Percentiles rank a stretch among this genome's conserved stretches.
Evolutionary conservation across 2,888 invertebrate genomes (phyloP).

Genomic region (Plemyria rubiginata): DNA sequence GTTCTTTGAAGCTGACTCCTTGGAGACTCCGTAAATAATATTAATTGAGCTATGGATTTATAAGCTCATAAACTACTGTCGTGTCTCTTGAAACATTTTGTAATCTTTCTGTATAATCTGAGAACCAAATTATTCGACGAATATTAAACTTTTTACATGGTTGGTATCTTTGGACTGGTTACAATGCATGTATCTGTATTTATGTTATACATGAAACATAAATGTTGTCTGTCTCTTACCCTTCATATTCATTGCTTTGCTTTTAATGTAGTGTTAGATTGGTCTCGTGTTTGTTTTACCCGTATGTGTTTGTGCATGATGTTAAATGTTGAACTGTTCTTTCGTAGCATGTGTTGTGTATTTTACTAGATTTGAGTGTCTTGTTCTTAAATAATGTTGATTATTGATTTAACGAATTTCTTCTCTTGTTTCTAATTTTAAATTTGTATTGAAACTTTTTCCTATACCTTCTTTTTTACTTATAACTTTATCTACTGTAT

Average conservation of each 20-base stretch:
- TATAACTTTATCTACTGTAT: conserved; percentile 6
- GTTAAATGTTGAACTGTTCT: background rate
- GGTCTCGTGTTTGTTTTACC: conserved; percentile 9
- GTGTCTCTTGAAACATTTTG: conserved; percentile 22
- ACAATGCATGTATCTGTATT: conserved; percentile 22
- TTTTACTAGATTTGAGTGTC: conserved; percentile 5
- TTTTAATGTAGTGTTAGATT: conserved; percentile 52
- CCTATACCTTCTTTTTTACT: background rate
- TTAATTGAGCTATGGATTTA: background rate
- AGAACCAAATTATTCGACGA: conserved; percentile 10
- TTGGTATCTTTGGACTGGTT: conserved; percentile 23
- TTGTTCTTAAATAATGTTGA: background rate
- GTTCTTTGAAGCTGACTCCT: background rate
- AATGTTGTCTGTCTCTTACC: conserved; percentile 23
- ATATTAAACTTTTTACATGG: conserved; percentile 13
- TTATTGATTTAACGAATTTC: background rate
- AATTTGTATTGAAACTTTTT: conserved; percentile 1
- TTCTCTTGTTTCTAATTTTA: background rate
- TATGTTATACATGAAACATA: conserved; percentile 25
- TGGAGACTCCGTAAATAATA: background rate
- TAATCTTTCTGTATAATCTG: conserved; percentile 23
- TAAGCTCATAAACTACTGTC: background rate
- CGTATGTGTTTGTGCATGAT: conserved; percentile 16
- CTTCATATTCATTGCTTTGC: conserved; percentile 63
- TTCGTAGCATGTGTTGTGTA: conserved; percentile 6